These are phyloP conservation scores for Thalassarche chlororhynchos DNA, from an alignment of 2,113 vertebrate genomes.

Conservation along the genomic window DNA sequence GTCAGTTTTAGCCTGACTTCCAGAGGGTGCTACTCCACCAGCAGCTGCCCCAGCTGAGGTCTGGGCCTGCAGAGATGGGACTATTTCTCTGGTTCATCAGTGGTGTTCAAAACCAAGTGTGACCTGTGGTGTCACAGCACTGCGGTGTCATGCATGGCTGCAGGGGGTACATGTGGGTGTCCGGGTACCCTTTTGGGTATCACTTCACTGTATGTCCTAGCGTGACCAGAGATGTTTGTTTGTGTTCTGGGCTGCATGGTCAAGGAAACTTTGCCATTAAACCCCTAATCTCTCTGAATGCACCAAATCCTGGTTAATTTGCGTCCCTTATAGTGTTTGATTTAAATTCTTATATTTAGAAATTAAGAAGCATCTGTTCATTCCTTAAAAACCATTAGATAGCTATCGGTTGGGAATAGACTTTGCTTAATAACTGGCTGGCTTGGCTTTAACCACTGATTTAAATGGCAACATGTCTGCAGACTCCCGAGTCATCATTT, in stretches of 20 bases:
- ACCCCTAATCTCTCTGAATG: not conserved
- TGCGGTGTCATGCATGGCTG: not conserved
- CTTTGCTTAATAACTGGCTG: not conserved
- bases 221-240: not conserved
- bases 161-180: fast-evolving
- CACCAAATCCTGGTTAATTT: not conserved
- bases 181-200: not conserved
- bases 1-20: not conserved
- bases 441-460: not conserved
- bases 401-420: not conserved
- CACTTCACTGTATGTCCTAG: not conserved
- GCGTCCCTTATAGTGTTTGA: not conserved
- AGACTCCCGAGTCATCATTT: not conserved
- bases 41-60: not conserved
- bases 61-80: not conserved
- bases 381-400: not conserved
- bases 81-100: not conserved
- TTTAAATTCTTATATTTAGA: not conserved
- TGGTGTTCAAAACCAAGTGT: not conserved
- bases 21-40: fast-evolving
- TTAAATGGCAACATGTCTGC: not conserved
- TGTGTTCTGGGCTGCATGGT: not conserved
- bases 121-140: not conserved
- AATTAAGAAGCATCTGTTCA: not conserved
- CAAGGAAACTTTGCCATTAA: not conserved